These are phyloP conservation scores for Cydia splendana DNA, from an alignment of 1,140 invertebrate species.

Conservation along the genomic window DNA sequence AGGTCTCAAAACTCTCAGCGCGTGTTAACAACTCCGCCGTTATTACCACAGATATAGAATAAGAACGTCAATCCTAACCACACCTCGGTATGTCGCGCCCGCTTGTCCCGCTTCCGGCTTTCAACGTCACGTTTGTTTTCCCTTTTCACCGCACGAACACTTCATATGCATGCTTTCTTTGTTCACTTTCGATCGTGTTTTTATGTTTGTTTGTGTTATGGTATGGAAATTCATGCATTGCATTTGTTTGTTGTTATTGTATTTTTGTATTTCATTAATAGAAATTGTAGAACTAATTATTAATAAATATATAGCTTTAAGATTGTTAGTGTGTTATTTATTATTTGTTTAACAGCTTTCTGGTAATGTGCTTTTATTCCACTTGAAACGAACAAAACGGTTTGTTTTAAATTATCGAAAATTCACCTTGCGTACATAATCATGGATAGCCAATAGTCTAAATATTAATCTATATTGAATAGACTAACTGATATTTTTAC, in stretches of 20 bases:
- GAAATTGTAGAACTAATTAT: conserved; percentile 38
- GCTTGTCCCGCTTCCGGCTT: conserved; percentile 43
- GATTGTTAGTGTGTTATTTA: neutral
- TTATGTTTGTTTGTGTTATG: conserved; percentile 31
- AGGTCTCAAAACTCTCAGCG: too few species aligned
- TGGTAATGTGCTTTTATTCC: neutral
- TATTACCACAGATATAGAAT: neutral
- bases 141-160: conserved; percentile 29
- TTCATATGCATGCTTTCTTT: conserved; percentile 35
- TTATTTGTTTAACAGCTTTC: neutral
- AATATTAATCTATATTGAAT: too few species aligned
- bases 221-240: conserved; percentile 27
- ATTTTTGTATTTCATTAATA: conserved; percentile 27
- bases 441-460: too few species aligned
- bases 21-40: neutral
- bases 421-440: too few species aligned
- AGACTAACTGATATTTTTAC: too few species aligned
- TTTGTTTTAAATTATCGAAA: neutral
- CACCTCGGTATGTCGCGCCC: conserved; percentile 42
- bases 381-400: neutral
- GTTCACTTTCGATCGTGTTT: conserved; percentile 36
- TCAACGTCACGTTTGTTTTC: conserved; percentile 26
- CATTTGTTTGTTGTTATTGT: conserved; percentile 32
- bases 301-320: conserved; percentile 32
- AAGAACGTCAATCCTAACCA: conserved; percentile 10